Base-by-base conservation (phyloP, 2,797 vertebrate species). In the Lacerta bilineata region DNA sequence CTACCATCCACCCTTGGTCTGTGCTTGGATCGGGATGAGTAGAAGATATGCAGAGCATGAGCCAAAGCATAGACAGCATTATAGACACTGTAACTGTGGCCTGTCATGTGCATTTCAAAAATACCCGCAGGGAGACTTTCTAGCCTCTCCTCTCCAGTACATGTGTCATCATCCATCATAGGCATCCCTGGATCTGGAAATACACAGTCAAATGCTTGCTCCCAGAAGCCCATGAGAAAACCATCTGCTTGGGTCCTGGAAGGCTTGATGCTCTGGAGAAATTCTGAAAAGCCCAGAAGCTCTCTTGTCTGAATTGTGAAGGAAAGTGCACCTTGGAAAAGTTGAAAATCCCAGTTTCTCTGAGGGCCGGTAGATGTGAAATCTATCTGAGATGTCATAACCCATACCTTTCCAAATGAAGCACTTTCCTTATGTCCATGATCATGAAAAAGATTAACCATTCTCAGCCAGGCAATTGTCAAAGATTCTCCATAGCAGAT, bases 21-120 rank as follows among this genome's bases (percentile, higher is more conserved):
- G 1, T n/a, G 33, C 1, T 43, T 80, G 17, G 15, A 18, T 61
- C 17, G 20, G 1, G 13, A 7, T 41, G 66, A 55, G 33, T 18
- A 4, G 15, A 80, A 20, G 39, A 8, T 27, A 43, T 87, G 46
- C 36, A 87, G 72, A 74, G 85, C 46, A 41, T 80, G 85, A 59
- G 46, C 85, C 10, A 86, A 33, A 5, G 41, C 64, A 46, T 86
- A 79, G 66, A 39, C 64, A 27, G 85, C 85, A 72, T 87, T 87
- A 41, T 87, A 87, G 43, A 87, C 61, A 29, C 85, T 72, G 18
- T 80, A 87, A 66, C 85, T 87, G 2, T 87, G 68, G 3, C 85
- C 68, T 41, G 66, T 74, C 85, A 87, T 87, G 10, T 71, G 23
- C 27, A 72, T 80, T 59, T 87, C 85, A 80, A 74, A 87, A 61